Evolutionary conservation across 2,888 invertebrate genomes (phyloP).

Genomic region (Mylabris sibirica): DNA sequence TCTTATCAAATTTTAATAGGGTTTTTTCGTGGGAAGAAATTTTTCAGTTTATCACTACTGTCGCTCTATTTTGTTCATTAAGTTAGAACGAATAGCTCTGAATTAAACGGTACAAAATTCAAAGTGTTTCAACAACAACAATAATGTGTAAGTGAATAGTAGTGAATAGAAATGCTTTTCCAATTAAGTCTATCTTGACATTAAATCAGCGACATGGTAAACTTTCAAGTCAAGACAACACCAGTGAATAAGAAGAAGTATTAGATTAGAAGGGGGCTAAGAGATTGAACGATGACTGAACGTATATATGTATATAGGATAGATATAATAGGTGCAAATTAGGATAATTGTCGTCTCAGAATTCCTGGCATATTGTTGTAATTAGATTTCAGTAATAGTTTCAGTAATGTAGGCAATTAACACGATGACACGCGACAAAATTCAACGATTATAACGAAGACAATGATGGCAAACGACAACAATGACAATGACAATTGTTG

Average conservation of each 20-base stretch:
- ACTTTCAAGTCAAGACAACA: slow-evolving; percentile 44
- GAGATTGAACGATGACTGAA: slow-evolving; percentile 25
- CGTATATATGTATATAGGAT: slow-evolving; percentile 33
- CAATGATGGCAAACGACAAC: not conserved
- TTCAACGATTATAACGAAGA: slow-evolving; percentile 37
- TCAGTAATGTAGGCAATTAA: slow-evolving; percentile 58
- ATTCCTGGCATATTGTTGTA: slow-evolving; percentile 59
- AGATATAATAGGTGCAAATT: slow-evolving; percentile 60
- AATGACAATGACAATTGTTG: slow-evolving; percentile 35
- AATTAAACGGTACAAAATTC: not conserved
- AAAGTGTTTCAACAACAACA: slow-evolving; percentile 6
- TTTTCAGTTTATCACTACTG: no score
- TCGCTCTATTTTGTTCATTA: no score
- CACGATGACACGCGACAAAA: slow-evolving; percentile 56
- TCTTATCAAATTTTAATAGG: no score
- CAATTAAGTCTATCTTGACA: slow-evolving; percentile 56
- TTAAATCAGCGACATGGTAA: slow-evolving; percentile 48
- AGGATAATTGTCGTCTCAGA: slow-evolving; percentile 60
- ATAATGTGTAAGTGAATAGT: not conserved
- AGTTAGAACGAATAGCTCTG: not conserved
- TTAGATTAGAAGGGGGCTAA: not conserved
- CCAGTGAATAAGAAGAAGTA: not conserved
- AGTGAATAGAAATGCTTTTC: slow-evolving; percentile 42
- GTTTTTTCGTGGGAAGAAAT: no score
- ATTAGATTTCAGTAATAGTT: slow-evolving; percentile 61